Evolutionary conservation across 2,888 invertebrate species (phyloP), one percentile per base, ranked within the genome.

Genomic region (Tuta absoluta): DNA sequence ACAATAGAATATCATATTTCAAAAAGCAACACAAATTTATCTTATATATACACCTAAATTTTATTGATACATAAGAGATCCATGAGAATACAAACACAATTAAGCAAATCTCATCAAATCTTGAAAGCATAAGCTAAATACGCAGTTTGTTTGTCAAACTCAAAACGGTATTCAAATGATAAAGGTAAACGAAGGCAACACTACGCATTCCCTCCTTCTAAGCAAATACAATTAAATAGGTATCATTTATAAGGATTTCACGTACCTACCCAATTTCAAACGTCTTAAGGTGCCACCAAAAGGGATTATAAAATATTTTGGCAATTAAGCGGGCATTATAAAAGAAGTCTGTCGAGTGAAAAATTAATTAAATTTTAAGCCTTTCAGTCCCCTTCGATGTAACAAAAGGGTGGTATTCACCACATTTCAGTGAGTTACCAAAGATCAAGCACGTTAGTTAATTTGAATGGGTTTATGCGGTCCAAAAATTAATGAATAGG

Each of bases 331-430:
- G 72, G 74, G 78, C 84, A 80, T 82, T 83, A 83, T 84, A 84
- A 84, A 86, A 85, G 83, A 84, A 86, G 75, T 84, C 85, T 73
- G 76, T 84, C 77, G 79, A 87, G 87, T 88, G 87, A 88, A 89
- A 89, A 89, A 89, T 89, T 90, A 89, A 89, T 91, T 89, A 89
- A 87, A 88, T 81, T 87, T 86, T 84, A 87, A 88, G 81, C 87
- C 85, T 80, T 82, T 84, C 82, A 78, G 76, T 79, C 80, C 82
- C 80, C 84, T 78, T 74, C 75, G 80, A 79, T 78, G 79, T 77
- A 81, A 76, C 80, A 81, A 86, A 84, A 84, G 84, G 82, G 82
- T 78, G 77, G 76, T 78, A 73, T 77, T 68, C 73, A 81, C 83
- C 79, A 85, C 87, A 86, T 87, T 83, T 85, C 89, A 87, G 80